Evolutionary conservation across 2,888 invertebrate species (phyloP).

Genomic region (Therioaphis trifolii): DNA sequence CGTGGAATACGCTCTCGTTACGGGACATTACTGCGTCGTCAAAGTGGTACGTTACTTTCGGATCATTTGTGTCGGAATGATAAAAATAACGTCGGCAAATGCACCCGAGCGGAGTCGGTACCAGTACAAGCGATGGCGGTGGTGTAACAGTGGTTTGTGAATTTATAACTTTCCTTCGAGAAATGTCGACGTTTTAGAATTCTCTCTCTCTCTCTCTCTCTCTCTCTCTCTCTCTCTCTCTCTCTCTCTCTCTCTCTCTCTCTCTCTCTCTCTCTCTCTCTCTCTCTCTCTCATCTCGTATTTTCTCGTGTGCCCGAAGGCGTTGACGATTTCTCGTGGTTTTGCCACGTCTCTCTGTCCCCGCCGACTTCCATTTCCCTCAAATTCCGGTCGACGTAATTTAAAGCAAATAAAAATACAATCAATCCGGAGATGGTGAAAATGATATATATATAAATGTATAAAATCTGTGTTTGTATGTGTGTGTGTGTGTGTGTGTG

Average conservation of each 20-base stretch:
- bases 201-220: too few relatives aligned
- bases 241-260: background rate
- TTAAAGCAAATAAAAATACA: conserved; percentile 49
- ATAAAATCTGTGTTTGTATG: too few relatives aligned
- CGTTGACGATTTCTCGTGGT: conserved; percentile 12
- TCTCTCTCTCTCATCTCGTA: background rate
- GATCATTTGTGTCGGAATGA: conserved; percentile 36
- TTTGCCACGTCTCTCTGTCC: background rate
- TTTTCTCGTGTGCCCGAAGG: conserved; percentile 5
- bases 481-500: too few relatives aligned
- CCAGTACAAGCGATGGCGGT: background rate
- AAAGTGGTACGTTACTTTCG: conserved; percentile 35
- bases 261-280: background rate
- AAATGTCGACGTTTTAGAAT: conserved; percentile 24
- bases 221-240: background rate
- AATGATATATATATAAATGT: background rate
- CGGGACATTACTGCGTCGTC: background rate
- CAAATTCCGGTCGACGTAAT: conserved; percentile 34
- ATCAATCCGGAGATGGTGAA: conserved; percentile 46
- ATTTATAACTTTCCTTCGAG: conserved; percentile 22
- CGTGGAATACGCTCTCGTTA: background rate
- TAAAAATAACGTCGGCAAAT: conserved; percentile 35
- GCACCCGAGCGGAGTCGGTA: background rate
- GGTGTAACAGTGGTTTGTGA: conserved; percentile 18
- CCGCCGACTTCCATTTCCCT: conserved; percentile 7